phyloP scores from a whole-genome alignment of 2,797 vertebrate genomes.

The Thaleichthys pacificus region DNA sequence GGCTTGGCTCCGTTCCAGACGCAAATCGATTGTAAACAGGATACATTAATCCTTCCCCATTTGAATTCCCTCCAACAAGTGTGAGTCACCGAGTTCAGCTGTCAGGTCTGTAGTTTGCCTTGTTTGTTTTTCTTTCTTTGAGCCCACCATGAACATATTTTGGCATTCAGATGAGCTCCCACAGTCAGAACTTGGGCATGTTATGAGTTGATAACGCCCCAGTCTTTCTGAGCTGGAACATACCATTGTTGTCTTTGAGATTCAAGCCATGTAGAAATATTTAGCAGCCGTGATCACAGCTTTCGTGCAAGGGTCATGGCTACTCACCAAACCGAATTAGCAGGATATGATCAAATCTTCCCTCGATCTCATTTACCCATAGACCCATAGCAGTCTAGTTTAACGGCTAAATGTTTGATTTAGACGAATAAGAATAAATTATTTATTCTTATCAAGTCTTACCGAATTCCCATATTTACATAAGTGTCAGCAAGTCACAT shows the following conservation, averaged over 20 bases:
- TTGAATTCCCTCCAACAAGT: slow-evolving; percentile 7
- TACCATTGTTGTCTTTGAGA: neutral
- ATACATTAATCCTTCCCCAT: slow-evolving; percentile 26
- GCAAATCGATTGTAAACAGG: slow-evolving; percentile 38
- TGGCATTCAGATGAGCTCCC: too few species aligned
- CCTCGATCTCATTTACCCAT: neutral
- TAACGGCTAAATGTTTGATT: neutral
- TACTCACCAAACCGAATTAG: neutral
- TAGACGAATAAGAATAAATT: too few species aligned
- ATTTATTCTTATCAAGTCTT: too few species aligned
- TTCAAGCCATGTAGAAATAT: neutral
- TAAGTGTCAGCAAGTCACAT: neutral
- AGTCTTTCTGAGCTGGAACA: slow-evolving; percentile 10
- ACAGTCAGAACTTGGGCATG: neutral
- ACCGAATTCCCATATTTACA: neutral
- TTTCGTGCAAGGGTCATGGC: too few species aligned
- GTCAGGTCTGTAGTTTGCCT: neutral
- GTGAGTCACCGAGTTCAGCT: slow-evolving; percentile 28
- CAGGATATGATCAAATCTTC: neutral
- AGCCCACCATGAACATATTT: neutral
- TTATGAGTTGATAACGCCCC: slow-evolving; percentile 16
- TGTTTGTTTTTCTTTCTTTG: neutral
- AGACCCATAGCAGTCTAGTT: neutral
- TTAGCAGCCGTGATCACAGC: neutral
- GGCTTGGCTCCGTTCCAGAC: slow-evolving; percentile 30